A percentile compares a stretch with the other conserved stretches of the same genome.
These are phyloP conservation scores for Chaenocephalus aceratus DNA, from an alignment of 2,113 vertebrate genomes.

Conservation along the genomic window DNA sequence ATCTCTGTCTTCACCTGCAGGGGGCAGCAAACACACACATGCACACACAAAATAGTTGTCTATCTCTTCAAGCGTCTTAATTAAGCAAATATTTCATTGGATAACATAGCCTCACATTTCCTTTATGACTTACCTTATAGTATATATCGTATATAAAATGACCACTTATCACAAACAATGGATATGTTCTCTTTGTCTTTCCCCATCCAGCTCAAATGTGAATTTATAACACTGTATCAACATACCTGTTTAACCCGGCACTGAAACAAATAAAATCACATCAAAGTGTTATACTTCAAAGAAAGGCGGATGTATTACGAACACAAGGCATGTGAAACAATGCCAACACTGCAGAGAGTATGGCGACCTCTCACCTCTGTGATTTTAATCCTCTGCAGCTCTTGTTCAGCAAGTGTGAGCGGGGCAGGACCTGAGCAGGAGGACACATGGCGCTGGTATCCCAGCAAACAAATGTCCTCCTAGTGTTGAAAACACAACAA, in stretches of 20 bases:
- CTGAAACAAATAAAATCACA: constrained; percentile 66
- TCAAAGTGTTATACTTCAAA: constrained; percentile 23
- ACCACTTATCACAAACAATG: not conserved
- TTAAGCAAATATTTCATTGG: too few species aligned
- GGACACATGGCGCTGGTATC: constrained; percentile 92
- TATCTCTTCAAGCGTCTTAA: too few species aligned
- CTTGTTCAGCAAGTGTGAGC: constrained; percentile 93
- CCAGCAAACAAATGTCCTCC: constrained; percentile 94
- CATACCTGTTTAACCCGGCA: constrained; percentile 82
- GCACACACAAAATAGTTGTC: not conserved
- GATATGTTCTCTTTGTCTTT: not conserved
- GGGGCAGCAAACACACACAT: constrained; percentile 70
- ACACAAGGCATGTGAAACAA: not conserved
- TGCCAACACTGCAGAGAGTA: not conserved
- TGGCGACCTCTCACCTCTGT: constrained; percentile 88
- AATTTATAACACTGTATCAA: not conserved
- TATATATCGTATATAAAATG: not conserved
- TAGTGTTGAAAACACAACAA: constrained; percentile 66
- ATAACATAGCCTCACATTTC: constrained; percentile 1
- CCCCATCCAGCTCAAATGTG: not conserved
- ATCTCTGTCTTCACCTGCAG: constrained; percentile 94
- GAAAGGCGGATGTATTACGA: not conserved
- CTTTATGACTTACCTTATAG: not conserved
- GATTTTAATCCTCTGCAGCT: constrained; percentile 96
- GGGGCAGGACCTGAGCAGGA: constrained; percentile 92